Percentiles rank a stretch among this genome's conserved stretches.
Conservation (phyloP, 2,113 vertebrate species). For the Urocynchramus pylzowi region DNA sequence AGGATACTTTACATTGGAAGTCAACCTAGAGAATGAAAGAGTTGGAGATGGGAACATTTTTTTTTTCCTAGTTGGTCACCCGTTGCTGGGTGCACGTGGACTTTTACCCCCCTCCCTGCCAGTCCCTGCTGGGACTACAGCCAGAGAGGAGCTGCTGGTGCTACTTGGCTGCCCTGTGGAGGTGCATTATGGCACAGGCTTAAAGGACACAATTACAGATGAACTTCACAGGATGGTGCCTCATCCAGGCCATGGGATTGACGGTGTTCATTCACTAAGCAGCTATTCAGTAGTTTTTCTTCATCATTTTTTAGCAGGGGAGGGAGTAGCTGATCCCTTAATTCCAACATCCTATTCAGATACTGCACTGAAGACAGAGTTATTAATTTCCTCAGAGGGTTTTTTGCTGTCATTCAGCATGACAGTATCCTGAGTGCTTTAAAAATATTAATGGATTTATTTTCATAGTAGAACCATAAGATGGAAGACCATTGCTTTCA, state of each 20-base stretch:
- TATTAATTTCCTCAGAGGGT: conserved; percentile 43
- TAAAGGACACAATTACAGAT: background rate
- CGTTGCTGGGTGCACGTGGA: background rate
- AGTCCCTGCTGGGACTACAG: accelerated
- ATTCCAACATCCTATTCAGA: conserved; percentile 22
- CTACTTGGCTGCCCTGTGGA: background rate
- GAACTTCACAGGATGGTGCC: background rate
- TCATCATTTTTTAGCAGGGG: background rate
- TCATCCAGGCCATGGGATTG: background rate
- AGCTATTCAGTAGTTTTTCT: background rate
- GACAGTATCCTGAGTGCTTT: conserved; percentile 3
- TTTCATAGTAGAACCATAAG: background rate
- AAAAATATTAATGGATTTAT: conserved; percentile 49
- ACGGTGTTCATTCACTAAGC: background rate
- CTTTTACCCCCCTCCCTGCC: background rate
- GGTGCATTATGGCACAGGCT: background rate
- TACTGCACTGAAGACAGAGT: conserved; percentile 4
- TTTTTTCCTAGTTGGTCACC: background rate
- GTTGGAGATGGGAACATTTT: accelerated
- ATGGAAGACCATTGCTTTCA: background rate
- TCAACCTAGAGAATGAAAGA: background rate
- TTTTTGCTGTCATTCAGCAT: conserved; percentile 28
- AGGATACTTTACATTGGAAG: background rate
- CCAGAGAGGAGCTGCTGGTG: background rate
- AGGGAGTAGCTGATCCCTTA: conserved; percentile 33